Conservation (phyloP, 2,888 invertebrate genomes). For the Carpatolechia fugitivella region DNA sequence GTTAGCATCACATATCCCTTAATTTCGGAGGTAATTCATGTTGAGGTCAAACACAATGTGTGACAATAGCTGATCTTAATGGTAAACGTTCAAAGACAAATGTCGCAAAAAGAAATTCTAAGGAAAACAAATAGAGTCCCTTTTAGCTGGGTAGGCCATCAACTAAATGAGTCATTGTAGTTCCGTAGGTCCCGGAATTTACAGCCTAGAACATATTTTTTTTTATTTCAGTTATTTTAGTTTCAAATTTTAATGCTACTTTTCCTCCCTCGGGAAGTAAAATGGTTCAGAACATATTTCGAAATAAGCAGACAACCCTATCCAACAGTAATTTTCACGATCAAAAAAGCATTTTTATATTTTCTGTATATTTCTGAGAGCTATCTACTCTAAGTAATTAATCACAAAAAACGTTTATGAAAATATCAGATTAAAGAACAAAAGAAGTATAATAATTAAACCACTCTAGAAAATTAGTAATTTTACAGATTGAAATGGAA, state of each 20-base stretch:
- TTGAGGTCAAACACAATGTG: neutral
- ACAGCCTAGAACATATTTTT: too few species aligned
- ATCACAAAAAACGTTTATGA: neutral
- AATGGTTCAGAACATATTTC: too few species aligned
- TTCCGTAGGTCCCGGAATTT: too few species aligned
- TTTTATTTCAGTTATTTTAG: too few species aligned
- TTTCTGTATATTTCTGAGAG: too few species aligned
- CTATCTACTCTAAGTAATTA: neutral
- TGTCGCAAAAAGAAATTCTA: neutral
- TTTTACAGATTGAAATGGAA: neutral
- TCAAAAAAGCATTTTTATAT: too few species aligned
- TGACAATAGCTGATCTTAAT: neutral
- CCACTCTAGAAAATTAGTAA: neutral
- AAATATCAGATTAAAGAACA: neutral
- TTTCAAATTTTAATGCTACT: too few species aligned
- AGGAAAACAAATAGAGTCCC: neutral
- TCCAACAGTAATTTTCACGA: too few species aligned
- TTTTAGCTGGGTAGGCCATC: neutral
- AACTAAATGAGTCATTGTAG: neutral
- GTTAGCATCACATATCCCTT: neutral
- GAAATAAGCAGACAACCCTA: too few species aligned
- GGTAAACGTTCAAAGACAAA: neutral
- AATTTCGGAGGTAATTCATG: neutral
- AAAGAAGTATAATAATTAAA: neutral
- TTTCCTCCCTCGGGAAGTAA: too few species aligned